Percentiles rank a stretch among this genome's conserved stretches.
These are phyloP conservation scores for Phania funesta DNA, from an alignment of 2,888 invertebrate genomes.

Conservation along the genomic window DNA sequence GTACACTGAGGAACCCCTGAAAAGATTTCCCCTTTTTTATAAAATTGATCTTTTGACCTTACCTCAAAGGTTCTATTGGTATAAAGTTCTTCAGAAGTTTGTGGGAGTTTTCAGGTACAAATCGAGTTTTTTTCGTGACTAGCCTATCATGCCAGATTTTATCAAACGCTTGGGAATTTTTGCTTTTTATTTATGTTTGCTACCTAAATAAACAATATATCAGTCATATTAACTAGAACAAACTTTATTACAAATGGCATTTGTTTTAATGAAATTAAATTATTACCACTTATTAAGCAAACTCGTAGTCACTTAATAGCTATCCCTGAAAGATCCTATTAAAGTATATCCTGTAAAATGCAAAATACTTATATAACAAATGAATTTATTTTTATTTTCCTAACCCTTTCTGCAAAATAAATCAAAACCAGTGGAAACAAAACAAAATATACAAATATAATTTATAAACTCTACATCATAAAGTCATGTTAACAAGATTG, in stretches of 20 bases:
- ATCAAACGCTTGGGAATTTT: too few species aligned
- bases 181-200: too few species aligned
- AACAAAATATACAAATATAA: background rate
- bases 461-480: conserved; percentile 26
- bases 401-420: conserved; percentile 15
- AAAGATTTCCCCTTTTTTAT: too few species aligned
- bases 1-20: too few species aligned
- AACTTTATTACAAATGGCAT: background rate
- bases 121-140: too few species aligned
- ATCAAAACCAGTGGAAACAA: background rate
- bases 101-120: too few species aligned
- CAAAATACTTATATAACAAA: conserved; percentile 3
- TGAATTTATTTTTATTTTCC: background rate
- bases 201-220: background rate
- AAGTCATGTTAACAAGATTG: conserved; percentile 64
- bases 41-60: too few species aligned
- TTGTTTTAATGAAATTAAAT: conserved; percentile 24
- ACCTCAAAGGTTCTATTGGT: too few species aligned
- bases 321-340: background rate
- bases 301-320: background rate
- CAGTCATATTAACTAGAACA: background rate
- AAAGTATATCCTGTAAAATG: background rate
- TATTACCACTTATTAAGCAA: conserved; percentile 22
- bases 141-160: too few species aligned
- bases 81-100: too few species aligned